Evolutionary conservation across 2,888 invertebrate species (phyloP).

Genomic region (Drosophila lacicola): DNA sequence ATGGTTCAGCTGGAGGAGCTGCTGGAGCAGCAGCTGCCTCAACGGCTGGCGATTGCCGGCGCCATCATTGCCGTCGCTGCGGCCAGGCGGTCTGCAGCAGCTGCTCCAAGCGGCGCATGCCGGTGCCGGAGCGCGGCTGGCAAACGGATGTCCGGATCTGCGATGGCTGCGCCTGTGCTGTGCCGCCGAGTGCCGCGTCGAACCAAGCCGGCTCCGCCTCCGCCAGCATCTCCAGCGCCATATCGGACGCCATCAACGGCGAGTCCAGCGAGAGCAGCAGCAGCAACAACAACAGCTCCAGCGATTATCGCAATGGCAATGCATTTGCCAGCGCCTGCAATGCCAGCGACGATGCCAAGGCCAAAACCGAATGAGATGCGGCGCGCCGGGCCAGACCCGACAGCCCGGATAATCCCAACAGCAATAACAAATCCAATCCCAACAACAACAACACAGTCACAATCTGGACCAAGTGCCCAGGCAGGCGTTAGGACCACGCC

Average conservation of each 20-base stretch:
- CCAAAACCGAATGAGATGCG: conserved; percentile 63
- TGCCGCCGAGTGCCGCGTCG: conserved; percentile 42
- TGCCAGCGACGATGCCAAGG: conserved; percentile 57
- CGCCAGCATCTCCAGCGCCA: conserved; percentile 54
- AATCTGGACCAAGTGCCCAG: conserved; percentile 56
- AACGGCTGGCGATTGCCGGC: conserved; percentile 76
- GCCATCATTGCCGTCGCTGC: conserved; percentile 90
- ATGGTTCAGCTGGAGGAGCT: background rate
- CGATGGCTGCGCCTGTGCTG: conserved; percentile 87
- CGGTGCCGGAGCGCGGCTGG: conserved; percentile 92
- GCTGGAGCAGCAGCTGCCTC: too few relatives aligned
- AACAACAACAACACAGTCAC: conserved; percentile 45
- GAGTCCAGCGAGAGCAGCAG: conserved; percentile 14
- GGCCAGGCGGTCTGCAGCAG: conserved; percentile 89
- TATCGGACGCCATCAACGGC: conserved; percentile 59
- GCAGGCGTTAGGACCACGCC: conserved; percentile 22
- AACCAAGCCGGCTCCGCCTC: background rate
- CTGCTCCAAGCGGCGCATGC: conserved; percentile 86
- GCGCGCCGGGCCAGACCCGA: conserved; percentile 18
- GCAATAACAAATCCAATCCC: conserved; percentile 1
- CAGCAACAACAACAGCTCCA: conserved; percentile 12
- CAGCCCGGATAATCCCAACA: background rate
- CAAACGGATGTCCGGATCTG: conserved; percentile 91
- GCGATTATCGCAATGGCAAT: conserved; percentile 24
- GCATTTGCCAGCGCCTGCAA: conserved; percentile 17